These are phyloP conservation scores for Melanogrammus aeglefinus DNA, from an alignment of 2,797 vertebrate species.

Conservation along the genomic window DNA sequence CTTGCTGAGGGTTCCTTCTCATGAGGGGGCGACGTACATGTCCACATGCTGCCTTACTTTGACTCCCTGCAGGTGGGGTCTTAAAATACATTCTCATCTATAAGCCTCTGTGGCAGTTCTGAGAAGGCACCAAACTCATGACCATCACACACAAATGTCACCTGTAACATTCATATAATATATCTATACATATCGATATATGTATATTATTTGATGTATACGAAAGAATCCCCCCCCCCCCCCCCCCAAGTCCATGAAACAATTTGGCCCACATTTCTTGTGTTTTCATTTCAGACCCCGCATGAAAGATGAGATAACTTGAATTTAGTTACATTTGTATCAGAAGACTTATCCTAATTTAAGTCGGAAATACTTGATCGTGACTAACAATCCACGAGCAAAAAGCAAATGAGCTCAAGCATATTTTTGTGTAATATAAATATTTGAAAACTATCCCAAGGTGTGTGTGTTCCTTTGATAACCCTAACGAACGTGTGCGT, in stretches of 20 bases:
- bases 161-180: neutral
- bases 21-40: slow-evolving; percentile 25
- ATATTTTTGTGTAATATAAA: slow-evolving; percentile 6
- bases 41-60: slow-evolving; percentile 61
- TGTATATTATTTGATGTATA: neutral
- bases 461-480: neutral
- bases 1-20: slow-evolving; percentile 32
- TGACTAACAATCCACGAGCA: neutral
- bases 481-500: neutral
- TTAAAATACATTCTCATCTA: slow-evolving; percentile 31
- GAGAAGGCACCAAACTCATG: slow-evolving; percentile 32
- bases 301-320: neutral
- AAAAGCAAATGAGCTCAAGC: slow-evolving; percentile 3
- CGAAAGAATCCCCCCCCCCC: neutral
- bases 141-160: neutral
- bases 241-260: neutral
- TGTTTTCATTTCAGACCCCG: neutral
- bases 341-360: neutral
- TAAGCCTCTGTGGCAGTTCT: slow-evolving; percentile 31
- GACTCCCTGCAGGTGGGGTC: slow-evolving; percentile 39
- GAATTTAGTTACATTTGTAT: neutral
- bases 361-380: neutral
- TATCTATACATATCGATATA: neutral
- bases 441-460: neutral
- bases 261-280: neutral